Base-by-base conservation (phyloP, 2,797 vertebrate species). In the Melanotaenia trifasciata region DNA sequence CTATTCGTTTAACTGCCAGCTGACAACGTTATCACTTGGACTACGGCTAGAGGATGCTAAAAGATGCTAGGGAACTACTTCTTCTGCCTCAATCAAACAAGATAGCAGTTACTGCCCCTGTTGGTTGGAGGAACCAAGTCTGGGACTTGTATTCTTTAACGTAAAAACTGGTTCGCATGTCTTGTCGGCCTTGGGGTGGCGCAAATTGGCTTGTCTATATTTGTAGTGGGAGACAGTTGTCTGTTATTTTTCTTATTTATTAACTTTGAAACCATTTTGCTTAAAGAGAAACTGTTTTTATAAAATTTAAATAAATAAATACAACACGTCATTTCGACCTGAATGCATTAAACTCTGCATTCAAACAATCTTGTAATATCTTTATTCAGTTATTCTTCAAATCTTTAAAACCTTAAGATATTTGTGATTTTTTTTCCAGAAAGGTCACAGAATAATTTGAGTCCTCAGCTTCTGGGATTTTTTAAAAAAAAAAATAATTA, bases 121-220 rank as follows among this genome's bases (percentile, higher is more conserved):
- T 58, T 78, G 88, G 83, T 3, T 10, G 86, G 85, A 85, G 53
- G 73, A 67, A 51, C 5, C 0, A 32, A 43, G 2, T 35, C 0
- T 7, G 26, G 1, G 20, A 32, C 24, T 5, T 18, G 7, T 40
- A 3, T 18, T 8, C 32, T 20, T 0, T 2, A 18, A 18, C 8
- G 13, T 47, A 5, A 9, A 20, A 28, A 6, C 1, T 2, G 26
- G 13, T 14, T n/a, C 1, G 16, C 9, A 36, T 26, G 4, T 14
- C 63, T 24, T 58, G 1, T 63, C 58, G 30, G 32, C 73, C 87
- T 78, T 63, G 14, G 43, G 79, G 66, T 84, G 88, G 84, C 80
- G 82, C 73, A 65, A 53, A 32, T 40, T 43, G n/a, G 58, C 58
- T 53, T 20, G 35, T 57, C 2, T 28, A 13, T 1, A 6, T 26